phyloP scores from a whole-genome alignment of 2,888 invertebrate genomes.

The Embidobia sp. region DNA sequence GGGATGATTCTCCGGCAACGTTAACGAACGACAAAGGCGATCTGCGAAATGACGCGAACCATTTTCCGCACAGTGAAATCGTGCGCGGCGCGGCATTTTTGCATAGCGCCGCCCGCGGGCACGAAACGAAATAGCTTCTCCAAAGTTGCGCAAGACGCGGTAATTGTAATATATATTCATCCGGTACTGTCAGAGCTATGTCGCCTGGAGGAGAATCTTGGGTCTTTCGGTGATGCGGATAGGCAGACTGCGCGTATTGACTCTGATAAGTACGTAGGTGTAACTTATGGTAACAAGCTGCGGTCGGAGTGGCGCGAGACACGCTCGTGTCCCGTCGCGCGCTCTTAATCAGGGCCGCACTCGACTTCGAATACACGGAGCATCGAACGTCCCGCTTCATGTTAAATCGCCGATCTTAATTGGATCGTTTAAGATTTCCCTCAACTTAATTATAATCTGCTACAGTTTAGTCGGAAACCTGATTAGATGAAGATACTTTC shows the following conservation, averaged over 20 bases:
- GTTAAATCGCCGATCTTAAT: constrained; percentile 20
- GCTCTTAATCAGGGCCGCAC: constrained; percentile 57
- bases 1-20: constrained; percentile 26
- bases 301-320: constrained; percentile 53
- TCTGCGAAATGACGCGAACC: constrained; percentile 22
- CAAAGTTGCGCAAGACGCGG: constrained; percentile 55
- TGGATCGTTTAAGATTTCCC: neutral
- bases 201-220: constrained; percentile 46
- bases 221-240: constrained; percentile 50
- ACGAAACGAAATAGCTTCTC: constrained; percentile 12
- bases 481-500: no score
- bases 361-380: constrained; percentile 2
- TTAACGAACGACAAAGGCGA: constrained; percentile 53
- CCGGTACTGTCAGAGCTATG: constrained; percentile 55
- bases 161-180: constrained; percentile 67
- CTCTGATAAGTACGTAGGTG: constrained; percentile 70
- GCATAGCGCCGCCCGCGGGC: constrained; percentile 25
- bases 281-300: constrained; percentile 71
- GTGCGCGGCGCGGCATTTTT: constrained; percentile 38
- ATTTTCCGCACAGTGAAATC: constrained; percentile 55
- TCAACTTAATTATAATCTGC: no score
- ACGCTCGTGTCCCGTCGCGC: constrained; percentile 58
- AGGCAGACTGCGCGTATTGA: constrained; percentile 55
- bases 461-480: no score
- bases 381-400: no score